Conservation (phyloP, 2,797 vertebrate genomes). For the Sebastes minor region DNA sequence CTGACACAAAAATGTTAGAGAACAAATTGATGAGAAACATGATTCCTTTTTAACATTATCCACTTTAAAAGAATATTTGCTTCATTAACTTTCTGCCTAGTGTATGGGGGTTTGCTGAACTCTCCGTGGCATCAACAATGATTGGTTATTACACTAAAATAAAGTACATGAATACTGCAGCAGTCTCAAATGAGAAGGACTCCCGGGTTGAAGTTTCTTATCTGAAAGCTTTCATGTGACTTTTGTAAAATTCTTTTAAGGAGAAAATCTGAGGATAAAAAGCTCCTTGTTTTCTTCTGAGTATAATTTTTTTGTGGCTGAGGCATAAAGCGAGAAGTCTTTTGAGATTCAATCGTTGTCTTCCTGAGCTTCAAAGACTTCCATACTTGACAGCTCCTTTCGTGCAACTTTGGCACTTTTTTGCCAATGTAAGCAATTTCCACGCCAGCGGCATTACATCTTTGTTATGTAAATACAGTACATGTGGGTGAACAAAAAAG, state of each 20-base stretch:
- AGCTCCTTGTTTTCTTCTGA: neutral
- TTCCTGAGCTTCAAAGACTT: slow-evolving; percentile 65
- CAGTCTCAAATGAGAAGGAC: slow-evolving; percentile 35
- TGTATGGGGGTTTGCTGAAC: slow-evolving; percentile 2
- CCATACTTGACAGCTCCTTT: slow-evolving; percentile 25
- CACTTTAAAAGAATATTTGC: slow-evolving; percentile 34
- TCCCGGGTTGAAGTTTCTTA: neutral
- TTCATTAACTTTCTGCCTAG: slow-evolving; percentile 10
- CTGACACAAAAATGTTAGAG: slow-evolving; percentile 19
- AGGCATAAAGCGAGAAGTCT: neutral
- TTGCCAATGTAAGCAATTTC: slow-evolving; percentile 36
- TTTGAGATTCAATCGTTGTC: slow-evolving; percentile 4
- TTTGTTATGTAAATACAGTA: slow-evolving; percentile 78
- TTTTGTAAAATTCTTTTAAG: neutral
- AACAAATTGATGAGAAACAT: slow-evolving; percentile 3
- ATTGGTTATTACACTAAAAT: slow-evolving; percentile 49
- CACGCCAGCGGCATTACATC: slow-evolving; percentile 24
- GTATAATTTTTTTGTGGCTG: neutral
- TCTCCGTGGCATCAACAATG: slow-evolving; percentile 29
- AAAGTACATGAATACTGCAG: slow-evolving; percentile 45
- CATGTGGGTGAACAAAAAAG: slow-evolving; percentile 75
- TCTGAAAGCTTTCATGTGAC: neutral
- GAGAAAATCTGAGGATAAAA: neutral
- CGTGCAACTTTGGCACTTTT: neutral
- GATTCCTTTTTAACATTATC: slow-evolving; percentile 50